Evolutionary conservation across 2,888 invertebrate genomes (phyloP).

Genomic region (Stenodera caucasica): DNA sequence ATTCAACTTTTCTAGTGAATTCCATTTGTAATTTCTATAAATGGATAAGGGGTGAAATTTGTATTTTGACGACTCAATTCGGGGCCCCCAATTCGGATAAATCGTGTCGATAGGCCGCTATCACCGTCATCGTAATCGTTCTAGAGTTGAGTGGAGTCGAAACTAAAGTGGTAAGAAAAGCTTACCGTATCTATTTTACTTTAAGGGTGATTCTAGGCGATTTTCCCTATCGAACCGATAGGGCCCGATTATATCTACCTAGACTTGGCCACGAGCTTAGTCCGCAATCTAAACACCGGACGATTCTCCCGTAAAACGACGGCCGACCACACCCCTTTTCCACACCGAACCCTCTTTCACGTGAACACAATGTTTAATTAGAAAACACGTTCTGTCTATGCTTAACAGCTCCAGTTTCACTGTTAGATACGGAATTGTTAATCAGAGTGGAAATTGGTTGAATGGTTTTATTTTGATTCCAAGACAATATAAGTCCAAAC

Average conservation of each 20-base stretch:
- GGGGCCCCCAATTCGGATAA: not conserved
- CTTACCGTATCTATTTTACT: conserved; percentile 25
- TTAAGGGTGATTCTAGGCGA: conserved; percentile 23
- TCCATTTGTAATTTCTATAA: too few relatives aligned
- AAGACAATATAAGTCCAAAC: too few relatives aligned
- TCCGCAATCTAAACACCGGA: conserved; percentile 28
- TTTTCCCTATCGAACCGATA: conserved; percentile 27
- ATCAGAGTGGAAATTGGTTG: conserved; percentile 19
- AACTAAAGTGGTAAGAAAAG: conserved; percentile 28
- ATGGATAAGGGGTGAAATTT: not conserved
- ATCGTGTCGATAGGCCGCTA: conserved; percentile 9
- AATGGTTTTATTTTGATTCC: conserved; percentile 19
- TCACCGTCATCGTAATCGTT: conserved; percentile 10
- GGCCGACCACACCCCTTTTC: conserved; percentile 16
- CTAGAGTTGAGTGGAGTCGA: conserved; percentile 12
- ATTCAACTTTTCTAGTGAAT: too few relatives aligned
- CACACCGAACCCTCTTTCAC: conserved; percentile 12
- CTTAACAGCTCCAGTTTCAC: conserved; percentile 15
- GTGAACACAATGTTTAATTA: conserved; percentile 25
- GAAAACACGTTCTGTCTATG: conserved; percentile 22
- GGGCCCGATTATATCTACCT: conserved; percentile 33
- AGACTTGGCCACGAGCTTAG: conserved; percentile 26
- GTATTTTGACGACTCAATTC: not conserved
- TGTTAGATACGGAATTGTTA: conserved; percentile 24
- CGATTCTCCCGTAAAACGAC: conserved; percentile 15